phyloP scores from a whole-genome alignment of 1,140 invertebrate species.

The Tetramorium simillimum region DNA sequence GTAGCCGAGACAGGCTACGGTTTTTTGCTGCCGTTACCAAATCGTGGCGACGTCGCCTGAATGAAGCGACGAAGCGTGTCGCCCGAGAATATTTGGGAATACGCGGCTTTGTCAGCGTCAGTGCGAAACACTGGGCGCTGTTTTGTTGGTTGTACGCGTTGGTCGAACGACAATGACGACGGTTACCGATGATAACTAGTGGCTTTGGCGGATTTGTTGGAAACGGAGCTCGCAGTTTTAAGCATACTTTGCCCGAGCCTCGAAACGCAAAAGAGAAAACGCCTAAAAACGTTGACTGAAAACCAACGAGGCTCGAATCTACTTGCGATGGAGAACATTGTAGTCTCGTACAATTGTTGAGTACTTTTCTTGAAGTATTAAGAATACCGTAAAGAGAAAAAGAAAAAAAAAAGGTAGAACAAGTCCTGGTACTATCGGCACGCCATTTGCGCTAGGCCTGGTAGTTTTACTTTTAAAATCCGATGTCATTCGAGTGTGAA shows the following conservation, averaged over 20 bases:
- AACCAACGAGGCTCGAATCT: conserved; percentile 62
- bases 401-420: conserved; percentile 64
- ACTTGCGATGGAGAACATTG: conserved; percentile 63
- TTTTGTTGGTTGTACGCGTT: conserved; percentile 70
- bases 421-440: conserved; percentile 63
- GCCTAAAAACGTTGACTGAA: conserved; percentile 53
- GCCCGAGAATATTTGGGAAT: conserved; percentile 67
- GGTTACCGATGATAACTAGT: conserved; percentile 35
- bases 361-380: conserved; percentile 67
- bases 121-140: conserved; percentile 78
- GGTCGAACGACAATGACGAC: conserved; percentile 40
- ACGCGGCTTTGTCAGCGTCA: conserved; percentile 78
- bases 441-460: conserved; percentile 60
- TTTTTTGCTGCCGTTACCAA: conserved; percentile 79
- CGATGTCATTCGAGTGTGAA: conserved; percentile 70
- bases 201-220: conserved; percentile 64
- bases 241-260: conserved; percentile 53
- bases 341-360: conserved; percentile 68
- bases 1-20: conserved; percentile 77
- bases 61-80: conserved; percentile 37
- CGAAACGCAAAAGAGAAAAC: background rate
- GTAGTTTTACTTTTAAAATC: conserved; percentile 73
- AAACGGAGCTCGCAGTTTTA: conserved; percentile 63
- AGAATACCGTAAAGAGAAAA: conserved; percentile 55
- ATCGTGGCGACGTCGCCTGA: conserved; percentile 53